Conservation (phyloP, 2,113 vertebrate species). For the Numida meleagris region DNA sequence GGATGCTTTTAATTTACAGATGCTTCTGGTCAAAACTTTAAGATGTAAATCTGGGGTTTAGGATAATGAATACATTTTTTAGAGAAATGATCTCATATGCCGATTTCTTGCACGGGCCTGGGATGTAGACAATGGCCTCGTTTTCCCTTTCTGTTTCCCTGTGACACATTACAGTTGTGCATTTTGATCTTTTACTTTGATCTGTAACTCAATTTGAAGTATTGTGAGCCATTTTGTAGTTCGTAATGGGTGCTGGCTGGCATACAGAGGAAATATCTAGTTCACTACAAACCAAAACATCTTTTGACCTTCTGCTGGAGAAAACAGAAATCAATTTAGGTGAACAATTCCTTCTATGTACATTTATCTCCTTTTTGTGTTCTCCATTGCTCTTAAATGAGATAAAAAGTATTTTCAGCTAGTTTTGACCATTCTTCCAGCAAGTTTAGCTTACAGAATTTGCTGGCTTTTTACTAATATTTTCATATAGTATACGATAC, state of each 20-base stretch:
- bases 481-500: not conserved
- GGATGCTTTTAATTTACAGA: slow-evolving; percentile 1
- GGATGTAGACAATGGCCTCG: rapidly evolving
- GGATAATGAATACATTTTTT: not conserved
- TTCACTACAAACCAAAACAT: not conserved
- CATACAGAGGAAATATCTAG: not conserved
- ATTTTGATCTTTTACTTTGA: not conserved
- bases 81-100: not conserved
- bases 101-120: not conserved
- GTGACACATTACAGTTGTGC: not conserved
- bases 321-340: not conserved
- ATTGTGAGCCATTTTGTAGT: not conserved
- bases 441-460: not conserved
- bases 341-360: not conserved
- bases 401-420: not conserved
- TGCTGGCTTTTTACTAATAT: not conserved
- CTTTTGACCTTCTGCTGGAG: not conserved
- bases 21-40: not conserved
- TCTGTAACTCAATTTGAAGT: not conserved
- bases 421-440: not conserved
- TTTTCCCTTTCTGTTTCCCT: not conserved
- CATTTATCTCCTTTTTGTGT: not conserved
- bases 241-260: not conserved
- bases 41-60: not conserved
- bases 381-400: not conserved